A percentile compares a stretch with the other conserved stretches of the same genome.
These are phyloP conservation scores for Pheosia tremula DNA, from an alignment of 2,888 invertebrate species.

Conservation along the genomic window DNA sequence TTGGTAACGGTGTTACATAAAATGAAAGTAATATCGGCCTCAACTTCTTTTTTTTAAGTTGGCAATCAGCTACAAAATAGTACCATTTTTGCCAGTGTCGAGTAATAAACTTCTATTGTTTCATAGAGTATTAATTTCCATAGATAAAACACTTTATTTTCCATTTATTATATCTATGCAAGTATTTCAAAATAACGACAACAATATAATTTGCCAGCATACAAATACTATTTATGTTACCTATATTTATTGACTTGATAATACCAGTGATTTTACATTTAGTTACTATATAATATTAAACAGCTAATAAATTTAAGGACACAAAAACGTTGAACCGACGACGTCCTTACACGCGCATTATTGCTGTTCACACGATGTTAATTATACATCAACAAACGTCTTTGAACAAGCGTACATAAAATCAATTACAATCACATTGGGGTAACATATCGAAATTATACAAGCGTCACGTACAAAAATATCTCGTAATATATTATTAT, in stretches of 20 bases:
- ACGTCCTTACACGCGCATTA: conserved; percentile 11
- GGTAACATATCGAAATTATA: conserved; percentile 15
- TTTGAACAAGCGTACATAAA: neutral
- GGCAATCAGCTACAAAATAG: too few relatives aligned
- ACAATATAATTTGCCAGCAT: neutral
- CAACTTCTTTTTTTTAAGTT: too few relatives aligned
- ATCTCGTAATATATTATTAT: conserved; percentile 43
- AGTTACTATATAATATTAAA: conserved; percentile 7
- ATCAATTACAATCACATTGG: neutral
- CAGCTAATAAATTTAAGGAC: conserved; percentile 24
- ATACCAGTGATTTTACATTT: conserved; percentile 46
- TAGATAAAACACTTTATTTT: too few relatives aligned
- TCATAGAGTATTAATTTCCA: too few relatives aligned
- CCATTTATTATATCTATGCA: too few relatives aligned
- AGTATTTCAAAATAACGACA: too few relatives aligned
- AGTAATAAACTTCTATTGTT: too few relatives aligned
- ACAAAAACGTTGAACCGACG: conserved; percentile 22
- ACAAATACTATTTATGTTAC: conserved; percentile 5
- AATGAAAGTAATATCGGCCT: too few relatives aligned
- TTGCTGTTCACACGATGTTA: neutral
- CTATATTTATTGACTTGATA: conserved; percentile 15
- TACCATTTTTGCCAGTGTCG: too few relatives aligned
- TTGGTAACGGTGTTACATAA: too few relatives aligned
- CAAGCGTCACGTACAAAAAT: conserved; percentile 58
- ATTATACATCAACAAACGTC: neutral